Base-by-base conservation (phyloP, 2,797 vertebrate genomes). In the Hippocampus kuda region DNA sequence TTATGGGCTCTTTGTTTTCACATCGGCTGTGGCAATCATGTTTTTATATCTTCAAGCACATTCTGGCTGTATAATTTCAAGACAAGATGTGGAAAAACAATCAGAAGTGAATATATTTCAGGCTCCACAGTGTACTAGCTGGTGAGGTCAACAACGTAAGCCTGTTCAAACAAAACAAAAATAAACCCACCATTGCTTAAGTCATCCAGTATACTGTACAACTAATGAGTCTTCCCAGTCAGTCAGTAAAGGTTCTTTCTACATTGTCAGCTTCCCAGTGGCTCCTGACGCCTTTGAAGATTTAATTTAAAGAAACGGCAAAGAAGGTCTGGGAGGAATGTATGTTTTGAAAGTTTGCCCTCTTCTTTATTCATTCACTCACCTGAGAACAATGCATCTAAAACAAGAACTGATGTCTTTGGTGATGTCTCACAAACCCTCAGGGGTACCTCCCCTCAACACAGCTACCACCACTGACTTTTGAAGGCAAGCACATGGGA, bases 361-460 rank as follows among this genome's bases (percentile, higher is more conserved):
- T 77, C 72, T 64, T 74, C 77, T 84, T 79, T 77, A 79, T 83
- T 83, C 71, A 75, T 85, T 77, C 72, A 68, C 69, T 80, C 76
- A 80, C 75, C 79, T 87, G 80, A 67, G 77, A 84, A 78, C 82
- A 85, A 82, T 83, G 70, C 79, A 60, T 81, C 70, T 72, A 75
- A 83, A 86, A 85, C 71, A 76, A 77, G 76, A 80, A 71, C 70
- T 15, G 22, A 73, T 2, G 26, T 80, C 79, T 64, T 78, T 68
- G 54, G 79, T 75, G 79, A 77, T 70, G 63, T 78, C 81, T 78
- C 64, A 59, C 72, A 76, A 83, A 83, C 67, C 34, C 79, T 76
- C 77, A 49, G 71, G 78, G 71, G 75, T 68, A 22, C 20, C 1
- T 79, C 57, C 57, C 27, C 54, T 27, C 57, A 76, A 68, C 48